Percentiles rank a stretch among this genome's conserved stretches.
phyloP scores from a whole-genome alignment of 2,888 invertebrate genomes.

The Megalurothrips usitatus region DNA sequence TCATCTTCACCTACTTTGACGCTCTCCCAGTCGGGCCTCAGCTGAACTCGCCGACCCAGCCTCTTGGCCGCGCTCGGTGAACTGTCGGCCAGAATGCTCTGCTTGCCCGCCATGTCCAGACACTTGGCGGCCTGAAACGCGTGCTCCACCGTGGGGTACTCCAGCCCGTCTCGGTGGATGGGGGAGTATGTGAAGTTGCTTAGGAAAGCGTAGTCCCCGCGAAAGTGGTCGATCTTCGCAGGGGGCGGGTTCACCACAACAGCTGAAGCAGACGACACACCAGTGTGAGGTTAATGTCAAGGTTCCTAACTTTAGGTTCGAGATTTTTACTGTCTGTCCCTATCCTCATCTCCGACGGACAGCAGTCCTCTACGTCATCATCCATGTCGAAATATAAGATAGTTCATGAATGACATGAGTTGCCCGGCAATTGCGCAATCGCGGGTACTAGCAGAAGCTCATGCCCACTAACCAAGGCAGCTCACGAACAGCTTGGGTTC shows the following conservation, averaged over 20 bases:
- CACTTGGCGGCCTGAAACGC: slow-evolving; percentile 12
- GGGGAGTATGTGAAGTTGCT: background rate
- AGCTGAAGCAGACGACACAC: background rate
- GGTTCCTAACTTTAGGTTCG: no score
- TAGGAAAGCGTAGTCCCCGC: background rate
- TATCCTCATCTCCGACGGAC: no score
- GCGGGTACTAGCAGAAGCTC: no score
- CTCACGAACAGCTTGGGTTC: no score
- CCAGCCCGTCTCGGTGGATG: background rate
- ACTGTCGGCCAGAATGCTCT: background rate
- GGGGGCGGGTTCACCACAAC: background rate
- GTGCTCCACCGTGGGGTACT: background rate
- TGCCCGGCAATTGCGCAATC: no score
- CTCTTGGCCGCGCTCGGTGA: background rate
- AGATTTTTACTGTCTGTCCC: no score
- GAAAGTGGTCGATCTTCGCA: background rate
- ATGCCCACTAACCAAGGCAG: no score
- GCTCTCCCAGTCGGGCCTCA: background rate
- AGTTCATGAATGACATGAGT: no score
- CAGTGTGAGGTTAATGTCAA: no score
- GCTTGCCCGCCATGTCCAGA: background rate
- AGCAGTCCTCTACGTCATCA: no score
- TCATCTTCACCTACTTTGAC: background rate
- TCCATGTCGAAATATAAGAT: no score
- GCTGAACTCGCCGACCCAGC: background rate